A percentile compares a stretch with the other conserved stretches of the same genome.
phyloP scores from a whole-genome alignment of 1,140 invertebrate genomes.

The Zaprionus nigranus region DNA sequence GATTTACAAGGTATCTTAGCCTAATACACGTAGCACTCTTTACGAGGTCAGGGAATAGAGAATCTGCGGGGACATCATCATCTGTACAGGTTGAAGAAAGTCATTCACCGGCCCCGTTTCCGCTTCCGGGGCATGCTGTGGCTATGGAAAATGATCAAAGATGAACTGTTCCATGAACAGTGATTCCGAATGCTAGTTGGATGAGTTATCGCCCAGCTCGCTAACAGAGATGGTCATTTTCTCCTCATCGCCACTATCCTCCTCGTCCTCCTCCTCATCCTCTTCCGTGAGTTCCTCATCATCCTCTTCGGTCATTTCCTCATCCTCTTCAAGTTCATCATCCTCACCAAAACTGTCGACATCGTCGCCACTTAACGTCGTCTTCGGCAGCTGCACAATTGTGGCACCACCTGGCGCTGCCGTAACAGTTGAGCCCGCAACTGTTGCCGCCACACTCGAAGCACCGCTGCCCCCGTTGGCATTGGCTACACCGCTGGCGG shows the following conservation, averaged over 20 bases:
- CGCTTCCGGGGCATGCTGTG: constrained; percentile 11
- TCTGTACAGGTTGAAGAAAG: constrained; percentile 22
- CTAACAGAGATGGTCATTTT: constrained; percentile 89
- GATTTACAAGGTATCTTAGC: constrained; percentile 29
- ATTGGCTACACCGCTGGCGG: constrained; percentile 23
- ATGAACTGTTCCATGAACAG: constrained; percentile 84
- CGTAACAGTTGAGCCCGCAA: constrained; percentile 78
- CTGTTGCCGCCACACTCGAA: constrained; percentile 73
- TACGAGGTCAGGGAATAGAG: neutral
- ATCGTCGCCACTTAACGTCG: constrained; percentile 17
- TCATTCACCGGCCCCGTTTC: constrained; percentile 12
- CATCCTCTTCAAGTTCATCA: constrained; percentile 77
- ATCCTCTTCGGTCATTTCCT: constrained; percentile 81
- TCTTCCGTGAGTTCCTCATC: constrained; percentile 85
- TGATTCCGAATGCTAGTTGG: constrained; percentile 84
- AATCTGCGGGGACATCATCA: neutral
- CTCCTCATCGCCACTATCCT: constrained; percentile 88
- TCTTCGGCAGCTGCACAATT: constrained; percentile 59
- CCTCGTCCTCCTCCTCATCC: constrained; percentile 83
- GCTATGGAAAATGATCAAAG: constrained; percentile 78
- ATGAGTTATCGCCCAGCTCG: constrained; percentile 83
- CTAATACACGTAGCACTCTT: neutral
- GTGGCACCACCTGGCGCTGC: constrained; percentile 67
- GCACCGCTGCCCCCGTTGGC: constrained; percentile 50
- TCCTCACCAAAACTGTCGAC: constrained; percentile 86